Evolutionary conservation across 2,888 invertebrate species (phyloP).

Genomic region (Drosophila fungiperda): DNA sequence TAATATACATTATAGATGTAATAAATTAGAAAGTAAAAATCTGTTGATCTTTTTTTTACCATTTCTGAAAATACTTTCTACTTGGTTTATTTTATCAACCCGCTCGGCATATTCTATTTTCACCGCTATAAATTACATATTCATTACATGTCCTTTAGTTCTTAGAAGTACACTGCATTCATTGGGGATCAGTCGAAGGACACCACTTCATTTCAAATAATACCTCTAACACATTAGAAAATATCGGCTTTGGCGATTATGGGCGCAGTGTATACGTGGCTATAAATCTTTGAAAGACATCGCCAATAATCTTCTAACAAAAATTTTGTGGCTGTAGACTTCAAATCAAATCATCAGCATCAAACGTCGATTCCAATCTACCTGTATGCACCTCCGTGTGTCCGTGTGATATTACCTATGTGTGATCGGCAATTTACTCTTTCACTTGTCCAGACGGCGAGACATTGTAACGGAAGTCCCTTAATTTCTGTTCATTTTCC

Average conservation of each 20-base stretch:
- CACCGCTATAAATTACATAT: too few species aligned
- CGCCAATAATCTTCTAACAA: too few species aligned
- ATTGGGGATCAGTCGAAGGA: background rate
- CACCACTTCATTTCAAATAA: background rate
- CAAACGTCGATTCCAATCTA: background rate
- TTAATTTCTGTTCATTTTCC: conserved; percentile 83
- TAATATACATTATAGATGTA: conserved; percentile 1
- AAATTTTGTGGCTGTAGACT: too few species aligned
- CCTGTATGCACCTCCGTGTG: background rate
- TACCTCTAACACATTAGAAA: too few species aligned
- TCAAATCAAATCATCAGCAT: background rate
- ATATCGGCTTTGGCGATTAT: too few species aligned
- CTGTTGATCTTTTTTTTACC: background rate
- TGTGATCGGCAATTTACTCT: conserved; percentile 59
- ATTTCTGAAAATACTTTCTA: background rate
- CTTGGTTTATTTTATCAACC: background rate
- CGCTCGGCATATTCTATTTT: too few species aligned
- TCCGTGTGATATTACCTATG: background rate
- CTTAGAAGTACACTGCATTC: too few species aligned
- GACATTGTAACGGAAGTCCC: conserved; percentile 84
- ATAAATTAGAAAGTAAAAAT: background rate
- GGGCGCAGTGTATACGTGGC: too few species aligned
- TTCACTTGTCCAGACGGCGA: conserved; percentile 82
- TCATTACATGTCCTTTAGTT: too few species aligned
- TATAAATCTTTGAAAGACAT: too few species aligned